phyloP scores from a whole-genome alignment of 53 echinoderm and acorn worm species.

The Actinopyga echinites region DNA sequence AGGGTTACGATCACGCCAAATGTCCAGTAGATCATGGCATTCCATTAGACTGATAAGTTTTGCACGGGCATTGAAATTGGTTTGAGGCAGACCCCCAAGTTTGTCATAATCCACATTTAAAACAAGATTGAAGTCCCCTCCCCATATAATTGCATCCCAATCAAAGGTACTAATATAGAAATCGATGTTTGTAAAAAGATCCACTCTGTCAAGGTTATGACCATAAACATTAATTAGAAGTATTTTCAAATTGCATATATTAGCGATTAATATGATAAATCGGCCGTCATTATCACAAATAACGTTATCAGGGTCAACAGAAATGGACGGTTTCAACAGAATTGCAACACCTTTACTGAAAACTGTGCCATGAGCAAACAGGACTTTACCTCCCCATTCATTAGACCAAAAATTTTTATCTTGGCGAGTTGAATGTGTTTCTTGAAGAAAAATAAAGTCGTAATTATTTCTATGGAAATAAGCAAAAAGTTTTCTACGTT shows the following conservation, averaged over 20 bases:
- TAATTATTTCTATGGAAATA: constrained; percentile 28
- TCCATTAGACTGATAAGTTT: background rate
- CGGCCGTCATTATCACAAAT: constrained; percentile 41
- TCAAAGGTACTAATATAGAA: constrained; percentile 27
- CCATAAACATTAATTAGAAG: constrained; percentile 44
- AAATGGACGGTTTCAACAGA: constrained; percentile 21
- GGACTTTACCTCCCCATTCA: constrained; percentile 35
- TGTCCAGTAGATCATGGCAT: constrained; percentile 1
- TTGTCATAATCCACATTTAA: constrained; percentile 15
- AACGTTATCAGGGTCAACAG: background rate
- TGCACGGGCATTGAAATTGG: constrained; percentile 19
- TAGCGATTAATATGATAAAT: constrained; percentile 16
- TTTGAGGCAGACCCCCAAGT: background rate
- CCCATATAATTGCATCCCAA: background rate
- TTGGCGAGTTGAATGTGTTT: background rate
- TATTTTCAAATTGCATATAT: constrained; percentile 4
- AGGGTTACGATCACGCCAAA: constrained; percentile 23
- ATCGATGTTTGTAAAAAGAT: constrained; percentile 31
- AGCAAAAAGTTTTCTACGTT: no score
- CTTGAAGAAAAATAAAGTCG: no score
- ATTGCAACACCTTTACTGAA: constrained; percentile 30
- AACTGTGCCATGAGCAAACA: constrained; percentile 15
- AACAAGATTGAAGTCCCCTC: constrained; percentile 45
- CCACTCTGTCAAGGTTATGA: constrained; percentile 30
- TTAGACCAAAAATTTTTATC: constrained; percentile 29